Conservation (phyloP, 2,888 invertebrate genomes). For the Panzeria rudis region DNA sequence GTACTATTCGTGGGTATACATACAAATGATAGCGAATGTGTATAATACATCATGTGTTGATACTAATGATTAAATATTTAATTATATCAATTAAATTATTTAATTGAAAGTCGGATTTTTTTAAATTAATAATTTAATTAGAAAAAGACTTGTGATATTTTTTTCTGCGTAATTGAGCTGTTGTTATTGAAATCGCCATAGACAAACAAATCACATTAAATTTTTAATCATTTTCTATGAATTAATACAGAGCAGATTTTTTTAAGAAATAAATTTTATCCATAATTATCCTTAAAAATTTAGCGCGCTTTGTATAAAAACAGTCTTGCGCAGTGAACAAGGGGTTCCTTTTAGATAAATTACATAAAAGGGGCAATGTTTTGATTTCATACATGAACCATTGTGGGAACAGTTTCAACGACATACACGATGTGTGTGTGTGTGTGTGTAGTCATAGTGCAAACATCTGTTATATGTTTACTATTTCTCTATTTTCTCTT, state of each 20-base stretch:
- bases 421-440: too few species aligned
- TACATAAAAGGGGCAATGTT: constrained; percentile 44
- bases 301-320: constrained; percentile 41
- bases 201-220: too few species aligned
- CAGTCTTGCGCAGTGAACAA: constrained; percentile 51
- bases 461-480: constrained; percentile 68
- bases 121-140: too few species aligned
- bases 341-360: constrained; percentile 55
- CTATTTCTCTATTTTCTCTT: not conserved
- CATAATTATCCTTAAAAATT: constrained; percentile 13
- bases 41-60: too few species aligned
- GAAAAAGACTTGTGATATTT: too few species aligned
- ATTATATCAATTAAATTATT: too few species aligned
- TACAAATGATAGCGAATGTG: too few species aligned
- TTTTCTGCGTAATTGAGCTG: too few species aligned
- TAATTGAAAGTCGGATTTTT: too few species aligned
- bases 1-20: too few species aligned
- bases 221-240: not conserved
- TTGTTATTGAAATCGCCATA: too few species aligned
- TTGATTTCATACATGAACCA: not conserved
- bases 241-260: not conserved
- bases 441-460: not conserved
- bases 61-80: too few species aligned
- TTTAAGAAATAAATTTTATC: constrained; percentile 29
- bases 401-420: constrained; percentile 30